These are phyloP conservation scores for Erythrolamprus reginae DNA, from an alignment of 2,113 vertebrate genomes.

Conservation along the genomic window DNA sequence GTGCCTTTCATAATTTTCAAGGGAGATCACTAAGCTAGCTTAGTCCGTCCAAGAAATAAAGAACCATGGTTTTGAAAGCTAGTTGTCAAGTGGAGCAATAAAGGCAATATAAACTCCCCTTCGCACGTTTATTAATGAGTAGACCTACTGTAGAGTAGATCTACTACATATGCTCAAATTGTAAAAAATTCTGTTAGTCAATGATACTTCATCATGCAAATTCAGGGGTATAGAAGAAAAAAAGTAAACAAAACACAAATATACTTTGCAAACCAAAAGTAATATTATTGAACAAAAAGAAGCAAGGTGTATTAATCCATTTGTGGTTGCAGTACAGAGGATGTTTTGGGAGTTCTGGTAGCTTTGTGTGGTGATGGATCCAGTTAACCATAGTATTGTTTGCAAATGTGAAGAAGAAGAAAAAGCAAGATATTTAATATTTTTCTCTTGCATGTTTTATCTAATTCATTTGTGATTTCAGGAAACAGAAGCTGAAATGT, in stretches of 20 bases:
- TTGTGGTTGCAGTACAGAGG: slow-evolving; percentile 63
- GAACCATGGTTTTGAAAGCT: slow-evolving; percentile 58
- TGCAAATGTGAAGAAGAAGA: slow-evolving; percentile 74
- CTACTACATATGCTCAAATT: slow-evolving; percentile 71
- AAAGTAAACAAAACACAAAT: slow-evolving; percentile 32
- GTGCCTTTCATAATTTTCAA: slow-evolving; percentile 93
- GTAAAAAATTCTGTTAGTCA: slow-evolving; percentile 94
- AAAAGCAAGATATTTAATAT: slow-evolving; percentile 58
- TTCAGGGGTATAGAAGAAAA: slow-evolving; percentile 78
- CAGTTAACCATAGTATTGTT: slow-evolving; percentile 82
- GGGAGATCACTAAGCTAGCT: slow-evolving; percentile 81
- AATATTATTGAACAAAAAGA: slow-evolving; percentile 68
- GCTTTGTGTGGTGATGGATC: slow-evolving; percentile 74
- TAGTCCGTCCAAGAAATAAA: slow-evolving; percentile 50
- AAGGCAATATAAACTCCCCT: slow-evolving; percentile 71
- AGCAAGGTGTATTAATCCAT: slow-evolving; percentile 60
- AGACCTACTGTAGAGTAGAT: slow-evolving; percentile 72
- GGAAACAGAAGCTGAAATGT: slow-evolving; percentile 88
- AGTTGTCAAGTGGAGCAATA: slow-evolving; percentile 78
- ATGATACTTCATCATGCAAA: slow-evolving; percentile 80
- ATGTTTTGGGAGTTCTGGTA: slow-evolving; percentile 57
- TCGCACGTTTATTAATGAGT: slow-evolving; percentile 68
- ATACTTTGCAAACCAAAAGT: slow-evolving; percentile 77
- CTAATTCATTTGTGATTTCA: slow-evolving; percentile 83
- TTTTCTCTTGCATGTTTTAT: slow-evolving; percentile 78